These are phyloP conservation scores for Drosophila kohkoa DNA, from an alignment of 1,140 invertebrate genomes.

Conservation along the genomic window DNA sequence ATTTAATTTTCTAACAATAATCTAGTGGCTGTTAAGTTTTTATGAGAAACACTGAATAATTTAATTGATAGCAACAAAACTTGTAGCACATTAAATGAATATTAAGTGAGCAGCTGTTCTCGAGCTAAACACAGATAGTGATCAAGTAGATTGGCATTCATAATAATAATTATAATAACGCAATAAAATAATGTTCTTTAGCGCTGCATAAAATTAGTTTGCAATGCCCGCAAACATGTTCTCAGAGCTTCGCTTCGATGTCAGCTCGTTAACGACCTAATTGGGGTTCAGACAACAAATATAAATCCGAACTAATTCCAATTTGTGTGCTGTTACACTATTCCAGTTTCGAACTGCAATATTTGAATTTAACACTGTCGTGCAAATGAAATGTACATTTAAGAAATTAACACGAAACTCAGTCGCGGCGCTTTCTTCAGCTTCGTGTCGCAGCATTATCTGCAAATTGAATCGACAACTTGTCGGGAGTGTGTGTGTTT, in stretches of 20 bases:
- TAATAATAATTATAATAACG: too few species aligned
- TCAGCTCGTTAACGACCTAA: neutral
- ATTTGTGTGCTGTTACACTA: slow-evolving; percentile 7
- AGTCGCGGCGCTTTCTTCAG: slow-evolving; percentile 23
- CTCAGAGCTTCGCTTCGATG: neutral
- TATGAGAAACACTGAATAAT: too few species aligned
- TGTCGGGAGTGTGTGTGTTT: slow-evolving; percentile 3
- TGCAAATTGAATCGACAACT: slow-evolving; percentile 47
- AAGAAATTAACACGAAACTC: slow-evolving; percentile 44
- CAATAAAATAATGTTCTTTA: too few species aligned
- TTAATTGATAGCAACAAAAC: too few species aligned
- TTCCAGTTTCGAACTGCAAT: neutral
- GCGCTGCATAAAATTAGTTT: too few species aligned
- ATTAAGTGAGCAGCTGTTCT: too few species aligned
- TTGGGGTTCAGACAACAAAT: slow-evolving; percentile 1
- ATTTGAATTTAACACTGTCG: slow-evolving; percentile 24
- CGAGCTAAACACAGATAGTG: too few species aligned
- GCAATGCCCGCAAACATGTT: too few species aligned
- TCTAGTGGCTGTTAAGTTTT: too few species aligned
- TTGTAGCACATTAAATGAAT: too few species aligned
- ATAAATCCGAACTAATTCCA: neutral
- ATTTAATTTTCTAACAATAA: too few species aligned
- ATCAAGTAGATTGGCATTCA: too few species aligned
- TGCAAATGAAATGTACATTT: slow-evolving; percentile 34
- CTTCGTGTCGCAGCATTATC: slow-evolving; percentile 39